Conservation (phyloP, 2,113 vertebrate species). For the Oplegnathus fasciatus region DNA sequence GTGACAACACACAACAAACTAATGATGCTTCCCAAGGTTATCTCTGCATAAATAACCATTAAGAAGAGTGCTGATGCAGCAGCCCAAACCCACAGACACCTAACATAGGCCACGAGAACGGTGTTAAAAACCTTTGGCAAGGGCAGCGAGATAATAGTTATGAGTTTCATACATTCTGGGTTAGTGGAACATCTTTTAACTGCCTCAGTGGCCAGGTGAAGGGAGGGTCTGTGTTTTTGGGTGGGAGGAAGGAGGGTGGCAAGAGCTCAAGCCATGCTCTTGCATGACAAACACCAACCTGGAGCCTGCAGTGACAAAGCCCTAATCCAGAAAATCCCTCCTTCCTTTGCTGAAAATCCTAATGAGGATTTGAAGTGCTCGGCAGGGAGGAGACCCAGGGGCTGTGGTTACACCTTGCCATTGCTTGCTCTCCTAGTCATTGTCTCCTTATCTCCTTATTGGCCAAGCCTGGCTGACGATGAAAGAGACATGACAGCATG, state of each 20-base stretch:
- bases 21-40: slow-evolving; percentile 79
- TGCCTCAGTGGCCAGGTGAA: slow-evolving; percentile 56
- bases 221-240: slow-evolving; percentile 52
- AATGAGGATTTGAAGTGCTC: slow-evolving; percentile 85
- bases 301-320: slow-evolving; percentile 85
- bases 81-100: slow-evolving; percentile 46
- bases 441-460: slow-evolving; percentile 84
- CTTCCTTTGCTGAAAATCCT: slow-evolving; percentile 86
- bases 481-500: slow-evolving; percentile 84
- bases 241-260: slow-evolving; percentile 67
- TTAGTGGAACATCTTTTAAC: slow-evolving; percentile 50
- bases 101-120: slow-evolving; percentile 30
- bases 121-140: slow-evolving; percentile 53
- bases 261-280: slow-evolving; percentile 77
- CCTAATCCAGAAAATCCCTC: slow-evolving; percentile 86
- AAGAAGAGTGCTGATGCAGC: slow-evolving; percentile 69
- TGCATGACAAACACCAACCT: slow-evolving; percentile 87
- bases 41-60: slow-evolving; percentile 75
- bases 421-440: slow-evolving; percentile 79
- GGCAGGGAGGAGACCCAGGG: slow-evolving; percentile 76
- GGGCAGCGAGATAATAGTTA: slow-evolving; percentile 51
- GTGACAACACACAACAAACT: slow-evolving; percentile 74
- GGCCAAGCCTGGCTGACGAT: slow-evolving; percentile 82
- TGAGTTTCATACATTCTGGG: slow-evolving; percentile 45
- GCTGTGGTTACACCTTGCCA: slow-evolving; percentile 82